Base-by-base conservation (phyloP, 2,888 invertebrate genomes). In the Acrocyrtus sp. region DNA sequence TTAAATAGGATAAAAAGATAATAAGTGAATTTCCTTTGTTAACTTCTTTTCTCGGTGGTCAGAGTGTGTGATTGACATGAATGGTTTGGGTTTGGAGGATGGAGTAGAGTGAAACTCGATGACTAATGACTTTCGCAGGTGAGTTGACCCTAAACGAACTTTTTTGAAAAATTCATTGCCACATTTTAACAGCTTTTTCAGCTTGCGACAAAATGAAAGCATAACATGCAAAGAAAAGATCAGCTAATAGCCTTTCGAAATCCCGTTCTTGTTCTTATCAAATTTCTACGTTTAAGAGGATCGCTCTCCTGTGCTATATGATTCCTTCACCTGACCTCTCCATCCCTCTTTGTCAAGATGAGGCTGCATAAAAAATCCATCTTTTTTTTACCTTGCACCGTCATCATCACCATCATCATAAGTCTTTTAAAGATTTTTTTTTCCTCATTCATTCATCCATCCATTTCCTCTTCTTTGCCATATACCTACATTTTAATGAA, bases 261-360 rank as follows among this genome's bases (percentile, higher is more conserved):
- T 41, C n/a, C 22, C 10, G 2, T 26, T 10, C 22, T 19, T 41
- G 5, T 56, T 8, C 21, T 34, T 54, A 39, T 57, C 34, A 45
- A n/a, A 45, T 45, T 45, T n/a, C n/a, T 45, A 5, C 45, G 12
- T n/a, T n/a, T 12, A 15, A n/a, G 4, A n/a, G n/a, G 45, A n/a
- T 45, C 17, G n/a, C 45, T 45, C n/a, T 45, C 8, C 26, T 27
- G 65, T 65, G 65, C 56, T 22, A 22, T 65, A 65, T 65, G 56
- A 39, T 21, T 51, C 12, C 10, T 51, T 5, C 39, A 17, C 17
- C 39, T 50, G 21, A 53, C 17, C 61, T 5, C 3, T 60, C 21
- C 45, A 45, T 24, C 22, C 22, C n/a, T n/a, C n/a, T n/a, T 61
- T 26, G 17, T 39, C 17, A 4, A 45, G n/a, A n/a, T 58, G 43